These are phyloP conservation scores for Excalfactoria chinensis DNA, from an alignment of 2,113 vertebrate genomes.

Conservation along the genomic window DNA sequence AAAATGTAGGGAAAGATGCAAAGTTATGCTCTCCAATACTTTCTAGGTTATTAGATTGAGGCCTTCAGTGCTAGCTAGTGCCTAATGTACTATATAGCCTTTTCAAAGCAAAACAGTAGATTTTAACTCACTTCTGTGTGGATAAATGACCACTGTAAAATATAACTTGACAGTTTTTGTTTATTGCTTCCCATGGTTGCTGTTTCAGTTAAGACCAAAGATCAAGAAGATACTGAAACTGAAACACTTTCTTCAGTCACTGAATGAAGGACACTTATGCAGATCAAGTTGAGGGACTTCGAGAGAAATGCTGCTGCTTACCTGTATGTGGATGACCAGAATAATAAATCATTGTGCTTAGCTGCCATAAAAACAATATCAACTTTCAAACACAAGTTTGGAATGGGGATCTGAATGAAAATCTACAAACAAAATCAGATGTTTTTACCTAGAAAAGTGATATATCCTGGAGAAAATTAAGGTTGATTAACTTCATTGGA, in stretches of 20 bases:
- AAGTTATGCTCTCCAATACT: neutral
- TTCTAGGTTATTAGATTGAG: neutral
- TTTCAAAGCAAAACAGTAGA: neutral
- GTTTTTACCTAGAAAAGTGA: neutral
- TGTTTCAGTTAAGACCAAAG: conserved; percentile 24
- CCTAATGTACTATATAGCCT: neutral
- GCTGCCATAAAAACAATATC: neutral
- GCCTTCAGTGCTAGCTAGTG: neutral
- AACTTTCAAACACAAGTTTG: neutral
- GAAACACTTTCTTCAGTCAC: neutral
- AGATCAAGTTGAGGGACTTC: neutral
- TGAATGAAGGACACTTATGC: neutral
- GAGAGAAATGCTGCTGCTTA: neutral
- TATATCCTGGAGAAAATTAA: neutral
- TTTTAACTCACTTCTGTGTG: neutral
- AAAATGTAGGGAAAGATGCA: neutral
- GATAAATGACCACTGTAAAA: neutral
- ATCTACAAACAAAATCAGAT: neutral
- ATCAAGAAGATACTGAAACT: neutral
- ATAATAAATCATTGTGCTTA: neutral
- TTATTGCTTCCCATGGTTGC: neutral
- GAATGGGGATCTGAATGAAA: neutral
- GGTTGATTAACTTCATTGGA: neutral
- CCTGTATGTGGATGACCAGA: neutral
- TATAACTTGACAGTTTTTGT: neutral